Percentiles rank a stretch among this genome's conserved stretches.
Conservation (phyloP, 2,888 invertebrate species). For the Automeris io region DNA sequence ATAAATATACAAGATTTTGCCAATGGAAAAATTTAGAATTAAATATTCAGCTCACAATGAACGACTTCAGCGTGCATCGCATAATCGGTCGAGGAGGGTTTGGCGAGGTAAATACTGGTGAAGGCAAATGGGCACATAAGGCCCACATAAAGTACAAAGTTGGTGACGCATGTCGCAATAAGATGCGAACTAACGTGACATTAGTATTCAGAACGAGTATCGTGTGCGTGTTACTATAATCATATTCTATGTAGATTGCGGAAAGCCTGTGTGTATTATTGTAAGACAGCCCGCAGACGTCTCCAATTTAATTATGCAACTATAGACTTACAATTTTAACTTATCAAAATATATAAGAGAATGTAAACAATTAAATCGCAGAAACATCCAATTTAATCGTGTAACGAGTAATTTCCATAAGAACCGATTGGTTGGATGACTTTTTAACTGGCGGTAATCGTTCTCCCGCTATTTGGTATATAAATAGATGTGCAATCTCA, state of each 20-base stretch:
- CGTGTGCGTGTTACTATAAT: constrained; percentile 30
- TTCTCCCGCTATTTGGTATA: no score
- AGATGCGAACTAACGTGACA: constrained; percentile 23
- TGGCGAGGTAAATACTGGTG: constrained; percentile 82
- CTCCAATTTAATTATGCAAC: constrained; percentile 29
- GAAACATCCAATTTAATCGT: no score
- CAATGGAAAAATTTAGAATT: constrained; percentile 99
- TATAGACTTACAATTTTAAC: no score
- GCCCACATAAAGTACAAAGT: constrained; percentile 13
- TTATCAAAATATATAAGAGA: no score
- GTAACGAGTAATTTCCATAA: no score
- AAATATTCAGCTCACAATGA: constrained; percentile 99
- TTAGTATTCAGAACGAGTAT: constrained; percentile 28
- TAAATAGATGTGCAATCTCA: no score
- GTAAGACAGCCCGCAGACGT: constrained; percentile 30
- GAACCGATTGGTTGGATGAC: no score
- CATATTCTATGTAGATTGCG: constrained; percentile 35
- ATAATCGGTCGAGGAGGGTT: constrained; percentile 99
- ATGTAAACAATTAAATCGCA: no score
- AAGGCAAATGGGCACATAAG: constrained; percentile 8
- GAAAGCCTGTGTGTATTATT: constrained; percentile 33
- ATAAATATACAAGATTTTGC: constrained; percentile 99
- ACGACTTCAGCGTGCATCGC: constrained; percentile 99
- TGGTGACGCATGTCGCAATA: constrained; percentile 19
- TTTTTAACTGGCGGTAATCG: no score